Evolutionary conservation across 2,888 invertebrate species (phyloP).

Genomic region (Sarcophaga variegata): DNA sequence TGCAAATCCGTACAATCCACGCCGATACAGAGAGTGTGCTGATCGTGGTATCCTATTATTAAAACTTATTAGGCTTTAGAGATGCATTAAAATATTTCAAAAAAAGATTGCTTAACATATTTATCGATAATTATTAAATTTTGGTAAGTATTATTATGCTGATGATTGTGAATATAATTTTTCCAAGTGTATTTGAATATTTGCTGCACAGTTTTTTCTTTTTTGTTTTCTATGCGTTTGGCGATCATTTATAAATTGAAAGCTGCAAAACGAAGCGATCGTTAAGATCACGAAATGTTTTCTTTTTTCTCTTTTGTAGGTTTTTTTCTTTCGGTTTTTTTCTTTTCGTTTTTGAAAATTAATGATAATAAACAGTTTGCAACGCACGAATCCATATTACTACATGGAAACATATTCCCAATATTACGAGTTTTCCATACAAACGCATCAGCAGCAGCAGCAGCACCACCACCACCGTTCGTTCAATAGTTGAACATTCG

Average conservation of each 20-base stretch:
- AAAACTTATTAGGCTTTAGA: no score
- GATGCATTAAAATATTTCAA: no score
- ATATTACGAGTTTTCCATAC: background rate
- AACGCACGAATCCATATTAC: slow-evolving; percentile 65
- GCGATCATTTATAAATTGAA: slow-evolving; percentile 64
- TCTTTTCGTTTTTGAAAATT: slow-evolving; percentile 72
- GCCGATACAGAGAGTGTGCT: no score
- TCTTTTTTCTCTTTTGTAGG: slow-evolving; percentile 70
- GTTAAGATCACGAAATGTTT: slow-evolving; percentile 82
- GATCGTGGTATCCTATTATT: no score
- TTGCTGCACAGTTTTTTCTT: background rate
- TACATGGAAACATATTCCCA: slow-evolving; percentile 37
- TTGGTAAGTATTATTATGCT: no score
- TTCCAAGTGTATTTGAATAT: background rate
- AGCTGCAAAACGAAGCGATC: slow-evolving; percentile 78
- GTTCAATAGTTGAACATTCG: background rate
- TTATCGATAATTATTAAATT: no score
- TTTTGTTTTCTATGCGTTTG: slow-evolving; percentile 30
- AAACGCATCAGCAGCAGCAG: background rate
- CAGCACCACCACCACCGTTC: no score
- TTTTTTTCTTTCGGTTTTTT: background rate
- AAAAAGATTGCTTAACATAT: no score
- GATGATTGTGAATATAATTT: background rate
- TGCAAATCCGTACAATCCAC: no score
- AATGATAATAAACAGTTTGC: slow-evolving; percentile 82